These are phyloP conservation scores for Homarus gammarus DNA, from an alignment of 2,888 invertebrate species.

Conservation along the genomic window DNA sequence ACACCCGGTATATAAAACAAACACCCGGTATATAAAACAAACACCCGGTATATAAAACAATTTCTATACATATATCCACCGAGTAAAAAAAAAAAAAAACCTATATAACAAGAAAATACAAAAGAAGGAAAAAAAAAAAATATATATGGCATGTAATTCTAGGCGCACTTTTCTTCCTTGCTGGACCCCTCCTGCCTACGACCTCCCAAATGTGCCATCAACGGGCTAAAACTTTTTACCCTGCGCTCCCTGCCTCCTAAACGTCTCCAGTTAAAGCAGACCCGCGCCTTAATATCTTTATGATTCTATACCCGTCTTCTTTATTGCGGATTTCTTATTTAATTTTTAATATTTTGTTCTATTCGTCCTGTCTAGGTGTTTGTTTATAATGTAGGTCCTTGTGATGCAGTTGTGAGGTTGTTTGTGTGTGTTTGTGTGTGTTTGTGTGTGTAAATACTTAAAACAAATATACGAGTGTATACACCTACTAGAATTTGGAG, in stretches of 20 bases:
- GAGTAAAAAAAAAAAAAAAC: too few species aligned
- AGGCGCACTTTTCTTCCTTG: conserved; percentile 47
- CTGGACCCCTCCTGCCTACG: conserved; percentile 57
- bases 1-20: too few species aligned
- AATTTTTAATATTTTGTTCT: not conserved
- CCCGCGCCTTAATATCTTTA: conserved; percentile 60
- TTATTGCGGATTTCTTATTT: not conserved
- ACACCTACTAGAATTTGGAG: too few species aligned
- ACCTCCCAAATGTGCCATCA: conserved; percentile 55
- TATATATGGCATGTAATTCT: conserved; percentile 45
- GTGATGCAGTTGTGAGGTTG: too few species aligned
- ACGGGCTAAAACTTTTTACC: conserved; percentile 65
- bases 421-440: conserved; percentile 23
- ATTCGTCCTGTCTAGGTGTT: too few species aligned
- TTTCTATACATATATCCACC: too few species aligned
- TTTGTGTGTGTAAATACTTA: too few species aligned
- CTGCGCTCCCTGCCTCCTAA: conserved; percentile 53
- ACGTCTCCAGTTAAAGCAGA: conserved; percentile 62
- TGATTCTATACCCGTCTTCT: conserved; percentile 37
- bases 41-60: too few species aligned
- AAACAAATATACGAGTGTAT: too few species aligned
- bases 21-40: too few species aligned
- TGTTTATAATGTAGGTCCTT: too few species aligned
- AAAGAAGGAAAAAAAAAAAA: conserved; percentile 48
- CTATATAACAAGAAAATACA: conserved; percentile 33